Evolutionary conservation across 1,140 invertebrate species (phyloP), one percentile per base, ranked within the genome.

Genomic region (Ridgeia piscesae): DNA sequence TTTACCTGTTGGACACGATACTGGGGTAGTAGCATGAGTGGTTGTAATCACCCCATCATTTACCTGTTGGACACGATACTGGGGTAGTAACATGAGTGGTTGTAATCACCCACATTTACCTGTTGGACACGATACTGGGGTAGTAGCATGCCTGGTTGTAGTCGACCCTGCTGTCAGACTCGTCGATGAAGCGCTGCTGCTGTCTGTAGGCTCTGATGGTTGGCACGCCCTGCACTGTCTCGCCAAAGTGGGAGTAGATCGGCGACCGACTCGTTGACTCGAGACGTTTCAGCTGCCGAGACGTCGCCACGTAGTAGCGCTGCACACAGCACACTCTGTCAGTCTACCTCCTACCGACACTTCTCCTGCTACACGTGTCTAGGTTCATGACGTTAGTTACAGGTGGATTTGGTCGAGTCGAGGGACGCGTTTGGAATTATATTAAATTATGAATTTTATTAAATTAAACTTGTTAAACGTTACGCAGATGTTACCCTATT

Each of bases 231-330:
- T 94, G 95, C 33, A 96, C 94, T 27, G 95, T 99, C 97, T 99
- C 99, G 91, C 98, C 98, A 96, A 99, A 99, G 96, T 99, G 99
- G 6, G 99, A 99, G 96, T 99, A 99, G 94, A 99, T 99, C 0
- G 99, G 99, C 17, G 99, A 99, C 91, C 99, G 97, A n/a, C 98
- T 98, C 0, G 99, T 97, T 0, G 99, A 99, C 96, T 99, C 99
- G 35, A 99, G 95, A 89, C 99, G 97, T 96, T 99, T 99, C 92
- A 99, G 95, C 95, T 99, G 99, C 35, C 99, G 96, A 1, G 99
- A 99, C 0, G 99, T 98, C 0, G 97, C 97, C 91, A 99, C 98
- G 96, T 99, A 99, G 96, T 99, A 99, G 93, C 98, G 97, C 97
- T 99, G 97, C 33, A 96, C 58, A 77, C 58, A 31, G 11, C 11